Percentiles rank a stretch among this genome's conserved stretches.
These are phyloP conservation scores for Stomatorhinus walkeri DNA, from an alignment of 2,797 vertebrate species.

Conservation along the genomic window DNA sequence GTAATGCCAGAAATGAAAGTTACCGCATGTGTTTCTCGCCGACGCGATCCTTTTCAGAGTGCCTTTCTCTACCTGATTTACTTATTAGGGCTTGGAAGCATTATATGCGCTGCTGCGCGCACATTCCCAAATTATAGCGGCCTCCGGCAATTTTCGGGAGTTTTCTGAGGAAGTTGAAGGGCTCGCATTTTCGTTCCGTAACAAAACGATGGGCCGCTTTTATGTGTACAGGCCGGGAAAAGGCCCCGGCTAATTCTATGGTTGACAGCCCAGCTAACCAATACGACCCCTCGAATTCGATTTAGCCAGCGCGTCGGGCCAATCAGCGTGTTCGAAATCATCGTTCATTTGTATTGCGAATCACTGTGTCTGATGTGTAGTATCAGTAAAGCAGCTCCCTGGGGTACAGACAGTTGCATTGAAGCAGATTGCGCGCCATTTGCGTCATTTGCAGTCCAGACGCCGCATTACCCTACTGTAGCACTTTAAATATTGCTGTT, in stretches of 20 bases:
- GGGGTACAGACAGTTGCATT: not conserved
- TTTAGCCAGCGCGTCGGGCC: not conserved
- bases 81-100: not conserved
- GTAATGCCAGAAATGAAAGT: slow-evolving; percentile 6
- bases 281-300: slow-evolving; percentile 29
- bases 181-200: slow-evolving; percentile 42
- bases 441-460: slow-evolving; percentile 21
- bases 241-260: slow-evolving; percentile 39
- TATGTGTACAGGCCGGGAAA: slow-evolving; percentile 53
- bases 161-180: slow-evolving; percentile 42
- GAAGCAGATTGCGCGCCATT: slow-evolving; percentile 30
- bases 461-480: not conserved
- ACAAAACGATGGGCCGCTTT: slow-evolving; percentile 8
- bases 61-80: not conserved
- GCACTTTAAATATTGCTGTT: not conserved
- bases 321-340: slow-evolving; percentile 5
- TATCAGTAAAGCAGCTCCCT: not conserved
- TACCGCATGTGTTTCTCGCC: slow-evolving; percentile 11
- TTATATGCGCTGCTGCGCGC: not conserved
- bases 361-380: not conserved
- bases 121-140: not conserved
- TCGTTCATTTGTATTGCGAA: slow-evolving; percentile 2
- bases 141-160: not conserved
- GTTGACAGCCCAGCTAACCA: slow-evolving; percentile 43
- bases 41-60: not conserved